Conservation (phyloP, 2,797 vertebrate genomes). For the Botia almorhae region DNA sequence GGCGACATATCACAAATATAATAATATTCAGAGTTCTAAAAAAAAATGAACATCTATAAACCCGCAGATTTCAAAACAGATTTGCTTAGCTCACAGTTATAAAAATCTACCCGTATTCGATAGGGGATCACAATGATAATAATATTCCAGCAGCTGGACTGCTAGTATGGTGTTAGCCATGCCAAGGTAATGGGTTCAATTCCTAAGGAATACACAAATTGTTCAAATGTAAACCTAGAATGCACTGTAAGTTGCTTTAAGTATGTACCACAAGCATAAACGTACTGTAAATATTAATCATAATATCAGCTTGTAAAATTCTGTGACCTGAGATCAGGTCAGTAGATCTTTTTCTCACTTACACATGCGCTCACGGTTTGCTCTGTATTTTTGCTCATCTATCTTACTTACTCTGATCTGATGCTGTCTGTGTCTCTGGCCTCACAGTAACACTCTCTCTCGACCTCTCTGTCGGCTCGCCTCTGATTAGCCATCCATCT, state of each 20-base stretch:
- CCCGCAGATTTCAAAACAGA: neutral
- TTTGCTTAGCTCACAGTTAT: neutral
- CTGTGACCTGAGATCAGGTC: conserved; percentile 42
- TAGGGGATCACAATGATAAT: neutral
- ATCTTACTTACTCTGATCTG: conserved; percentile 60
- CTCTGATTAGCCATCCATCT: conserved; percentile 76
- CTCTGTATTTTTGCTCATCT: conserved; percentile 53
- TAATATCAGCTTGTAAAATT: conserved; percentile 23
- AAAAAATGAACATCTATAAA: conserved; percentile 17
- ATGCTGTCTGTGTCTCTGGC: conserved; percentile 51
- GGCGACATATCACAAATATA: conserved; percentile 31
- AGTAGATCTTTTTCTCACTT: conserved; percentile 28
- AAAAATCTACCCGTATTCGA: neutral
- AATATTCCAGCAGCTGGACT: neutral
- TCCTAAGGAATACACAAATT: neutral
- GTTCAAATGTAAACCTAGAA: neutral
- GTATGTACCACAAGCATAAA: neutral
- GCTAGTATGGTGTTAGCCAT: neutral
- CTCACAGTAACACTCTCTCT: conserved; percentile 54
- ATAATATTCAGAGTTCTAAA: conserved; percentile 25
- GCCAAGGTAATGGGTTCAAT: neutral
- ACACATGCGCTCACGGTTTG: conserved; percentile 16
- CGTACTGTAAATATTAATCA: neutral
- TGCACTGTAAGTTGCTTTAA: neutral
- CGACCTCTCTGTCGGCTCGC: conserved; percentile 56